Conservation (phyloP, 2,888 invertebrate species). For the Ptychoptera contaminata region DNA sequence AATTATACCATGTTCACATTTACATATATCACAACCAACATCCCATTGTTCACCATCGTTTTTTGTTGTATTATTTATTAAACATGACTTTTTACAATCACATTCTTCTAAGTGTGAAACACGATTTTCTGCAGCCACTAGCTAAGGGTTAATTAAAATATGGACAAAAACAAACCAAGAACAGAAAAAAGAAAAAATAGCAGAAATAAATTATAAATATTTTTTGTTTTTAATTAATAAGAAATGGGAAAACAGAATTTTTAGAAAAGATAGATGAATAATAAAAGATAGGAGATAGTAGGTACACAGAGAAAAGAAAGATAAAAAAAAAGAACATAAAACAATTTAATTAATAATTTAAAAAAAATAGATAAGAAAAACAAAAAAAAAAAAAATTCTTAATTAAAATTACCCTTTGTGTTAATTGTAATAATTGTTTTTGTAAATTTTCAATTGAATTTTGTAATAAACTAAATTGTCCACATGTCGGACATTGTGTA, state of each 20-base stretch:
- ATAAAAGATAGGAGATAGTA: background rate
- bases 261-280: no score
- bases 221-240: no score
- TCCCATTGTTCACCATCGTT: conserved; percentile 77
- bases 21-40: conserved; percentile 71
- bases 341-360: no score
- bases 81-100: conserved; percentile 81
- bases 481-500: conserved; percentile 79
- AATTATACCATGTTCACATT: conserved; percentile 79
- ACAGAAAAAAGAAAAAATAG: background rate
- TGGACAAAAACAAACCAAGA: background rate
- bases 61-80: conserved; percentile 61
- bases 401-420: conserved; percentile 52
- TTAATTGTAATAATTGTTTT: conserved; percentile 64
- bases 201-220: conserved; percentile 3
- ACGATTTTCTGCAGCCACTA: conserved; percentile 64
- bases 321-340: no score
- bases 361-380: background rate
- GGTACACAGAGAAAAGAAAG: no score
- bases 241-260: no score
- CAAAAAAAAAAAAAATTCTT: background rate
- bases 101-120: conserved; percentile 60
- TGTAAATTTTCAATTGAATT: conserved; percentile 67
- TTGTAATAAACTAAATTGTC: conserved; percentile 72
- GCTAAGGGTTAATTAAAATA: conserved; percentile 31